These are phyloP conservation scores for Tachycineta bicolor DNA, from an alignment of 2,113 vertebrate genomes.

Conservation along the genomic window DNA sequence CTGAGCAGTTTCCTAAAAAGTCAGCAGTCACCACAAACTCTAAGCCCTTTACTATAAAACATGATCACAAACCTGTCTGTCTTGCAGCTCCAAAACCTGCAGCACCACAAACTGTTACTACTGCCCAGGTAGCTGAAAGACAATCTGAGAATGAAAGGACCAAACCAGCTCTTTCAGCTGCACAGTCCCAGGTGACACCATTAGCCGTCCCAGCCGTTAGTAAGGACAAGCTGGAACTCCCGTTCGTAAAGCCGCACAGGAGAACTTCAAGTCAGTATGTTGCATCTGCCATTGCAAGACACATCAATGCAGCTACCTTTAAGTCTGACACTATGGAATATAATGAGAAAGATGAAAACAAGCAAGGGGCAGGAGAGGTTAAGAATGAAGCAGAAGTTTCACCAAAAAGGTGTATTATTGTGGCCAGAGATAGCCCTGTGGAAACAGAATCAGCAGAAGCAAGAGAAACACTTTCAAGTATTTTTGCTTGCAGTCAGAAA, in stretches of 20 bases:
- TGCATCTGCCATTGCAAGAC: constrained; percentile 87
- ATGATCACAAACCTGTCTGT: background rate
- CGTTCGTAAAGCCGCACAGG: constrained; percentile 83
- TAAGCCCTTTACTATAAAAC: constrained; percentile 31
- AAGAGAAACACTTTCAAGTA: background rate
- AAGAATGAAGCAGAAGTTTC: background rate
- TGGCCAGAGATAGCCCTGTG: background rate
- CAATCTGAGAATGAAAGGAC: background rate
- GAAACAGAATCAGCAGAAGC: background rate
- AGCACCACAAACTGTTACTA: background rate
- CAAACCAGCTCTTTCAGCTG: background rate
- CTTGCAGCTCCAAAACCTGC: background rate
- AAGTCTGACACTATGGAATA: background rate
- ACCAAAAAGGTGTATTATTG: background rate
- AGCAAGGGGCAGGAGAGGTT: background rate
- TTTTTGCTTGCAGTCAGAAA: constrained; percentile 7
- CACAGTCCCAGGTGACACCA: constrained; percentile 5
- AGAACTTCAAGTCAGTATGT: constrained; percentile 94
- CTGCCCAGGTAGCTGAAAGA: background rate
- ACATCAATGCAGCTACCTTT: constrained; percentile 47
- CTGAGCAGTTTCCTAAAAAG: constrained; percentile 52
- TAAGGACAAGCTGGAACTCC: constrained; percentile 70
- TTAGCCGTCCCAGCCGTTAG: background rate
- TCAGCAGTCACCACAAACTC: background rate
- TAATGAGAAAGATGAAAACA: background rate